Evolutionary conservation across 2,888 invertebrate species (phyloP), one percentile per base, ranked within the genome.

Genomic region (Himalopsyche kuldschensis): DNA sequence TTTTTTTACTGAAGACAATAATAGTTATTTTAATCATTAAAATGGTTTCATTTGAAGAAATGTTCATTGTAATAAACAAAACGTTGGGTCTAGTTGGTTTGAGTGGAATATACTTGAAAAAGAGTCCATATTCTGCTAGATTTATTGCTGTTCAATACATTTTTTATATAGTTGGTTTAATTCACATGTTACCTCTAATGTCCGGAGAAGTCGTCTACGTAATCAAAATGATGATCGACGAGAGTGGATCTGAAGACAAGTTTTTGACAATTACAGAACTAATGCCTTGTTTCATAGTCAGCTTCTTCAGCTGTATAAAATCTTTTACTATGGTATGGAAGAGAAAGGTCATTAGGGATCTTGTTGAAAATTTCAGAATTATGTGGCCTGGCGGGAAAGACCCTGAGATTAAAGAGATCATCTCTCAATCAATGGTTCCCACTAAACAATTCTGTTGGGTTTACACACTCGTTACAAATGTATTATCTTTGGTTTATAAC

Each of bases 401-500:
- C 30, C 31, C 32, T 31, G 82, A 84, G 55, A 82, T 48, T 10
- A 75, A 83, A 0, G 24, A 46, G 30, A 85, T 85, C 11, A 78
- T 85, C 2, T 31, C 30, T 10, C 31, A 81, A 30, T 79, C 79
- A 10, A 84, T 85, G 84, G 80, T 63, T n/a, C 82, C 84, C 3
- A 84, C 84, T 0, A 82, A 75, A 27, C 80, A 81, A 27, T 81
- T 85, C 30, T 81, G 81, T 63, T 84, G 78, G 69, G 24, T 84
- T 30, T 85, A 85, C 27, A 76, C 85, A 0, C 17, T 85, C 17
- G 83, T 83, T 4, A 84, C 84, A 10, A 84, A 85, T 46, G 79
- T 83, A 30, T 46, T 83, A 15, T 84, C 85, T 15, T 31, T 81
- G 46, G 83, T 84, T 27, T 86, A 86, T 48, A 84, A 86, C 79